Percentiles rank a stretch among this genome's conserved stretches.
These are phyloP conservation scores for Drosophila kepulauana DNA, from an alignment of 1,140 invertebrate genomes.

Conservation along the genomic window DNA sequence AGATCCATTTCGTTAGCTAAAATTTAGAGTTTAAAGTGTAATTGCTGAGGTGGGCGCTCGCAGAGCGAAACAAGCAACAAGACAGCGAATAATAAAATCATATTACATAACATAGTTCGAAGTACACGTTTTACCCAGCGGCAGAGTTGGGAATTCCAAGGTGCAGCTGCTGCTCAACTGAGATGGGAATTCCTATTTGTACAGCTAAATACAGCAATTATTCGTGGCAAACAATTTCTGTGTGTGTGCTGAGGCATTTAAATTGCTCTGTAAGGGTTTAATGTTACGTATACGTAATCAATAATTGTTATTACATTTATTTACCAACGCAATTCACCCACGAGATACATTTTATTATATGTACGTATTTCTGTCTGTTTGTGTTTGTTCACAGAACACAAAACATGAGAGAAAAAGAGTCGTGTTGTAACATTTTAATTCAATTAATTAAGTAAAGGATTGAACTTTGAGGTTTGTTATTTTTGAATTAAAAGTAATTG, in stretches of 20 bases:
- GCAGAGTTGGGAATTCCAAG: background rate
- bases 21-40: background rate
- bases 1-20: no score
- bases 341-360: no score
- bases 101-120: background rate
- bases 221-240: background rate
- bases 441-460: background rate
- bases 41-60: background rate
- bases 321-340: background rate
- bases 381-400: background rate
- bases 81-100: background rate
- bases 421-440: background rate
- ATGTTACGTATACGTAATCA: conserved; percentile 4
- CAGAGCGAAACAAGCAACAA: no score
- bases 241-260: background rate
- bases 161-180: background rate
- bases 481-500: no score
- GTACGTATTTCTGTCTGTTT: no score
- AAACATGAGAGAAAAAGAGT: background rate
- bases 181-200: background rate
- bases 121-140: background rate
- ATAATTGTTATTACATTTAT: background rate
- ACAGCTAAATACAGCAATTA: background rate
- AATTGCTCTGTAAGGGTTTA: background rate
- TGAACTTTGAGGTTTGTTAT: background rate